Evolutionary conservation across 2,797 vertebrate genomes (phyloP), one percentile per base, ranked within the genome.

Genomic region (Myotis vivesi): DNA sequence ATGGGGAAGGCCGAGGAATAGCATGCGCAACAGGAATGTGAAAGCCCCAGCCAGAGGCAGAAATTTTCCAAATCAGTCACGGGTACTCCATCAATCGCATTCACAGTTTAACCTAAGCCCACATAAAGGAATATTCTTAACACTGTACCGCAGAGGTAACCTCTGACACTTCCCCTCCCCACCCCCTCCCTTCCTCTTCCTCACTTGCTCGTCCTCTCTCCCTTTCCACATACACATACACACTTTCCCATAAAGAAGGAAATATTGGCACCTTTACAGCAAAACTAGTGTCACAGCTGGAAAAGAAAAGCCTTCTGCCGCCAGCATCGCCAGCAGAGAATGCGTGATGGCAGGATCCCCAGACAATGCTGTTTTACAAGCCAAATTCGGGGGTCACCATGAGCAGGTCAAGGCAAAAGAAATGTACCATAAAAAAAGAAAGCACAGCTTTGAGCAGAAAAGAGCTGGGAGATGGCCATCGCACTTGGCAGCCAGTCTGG

Each of bases 251-350:
- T 62, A 87, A 59, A 80, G n/a, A 80, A 75, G 62, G 11, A 89
- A 59, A 79, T 15, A 81, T 41, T 66, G 16, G 15, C 19, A 76
- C 62, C 53, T 72, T 57, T 51, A 92, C 17, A 71, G 30, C 53
- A 77, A 57, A 90, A 64, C 23, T n/a, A 36, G n/a, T 44, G 44
- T 51, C 23, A 30, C 76, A 22, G 64, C 76, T 49, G 22, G 38
- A 79, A 77, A 87, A 82, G 6, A 22, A 89, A 89, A 69, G 22
- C 30, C 49, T 51, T 87, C 71, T 66, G 51, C 76, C 41, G 19
- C 64, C 16, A 44, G 66, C 44, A 51, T 28, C 0, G 0, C 66
- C 12, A 1, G 22, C 41, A 69, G 38, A 88, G 13, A 66, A 57
- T 13, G 10, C 55, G 13, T 2, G 44, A 55, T 25, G n/a, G 77